Conservation (phyloP, 2,113 vertebrate genomes). For the Aramus guarauna region DNA sequence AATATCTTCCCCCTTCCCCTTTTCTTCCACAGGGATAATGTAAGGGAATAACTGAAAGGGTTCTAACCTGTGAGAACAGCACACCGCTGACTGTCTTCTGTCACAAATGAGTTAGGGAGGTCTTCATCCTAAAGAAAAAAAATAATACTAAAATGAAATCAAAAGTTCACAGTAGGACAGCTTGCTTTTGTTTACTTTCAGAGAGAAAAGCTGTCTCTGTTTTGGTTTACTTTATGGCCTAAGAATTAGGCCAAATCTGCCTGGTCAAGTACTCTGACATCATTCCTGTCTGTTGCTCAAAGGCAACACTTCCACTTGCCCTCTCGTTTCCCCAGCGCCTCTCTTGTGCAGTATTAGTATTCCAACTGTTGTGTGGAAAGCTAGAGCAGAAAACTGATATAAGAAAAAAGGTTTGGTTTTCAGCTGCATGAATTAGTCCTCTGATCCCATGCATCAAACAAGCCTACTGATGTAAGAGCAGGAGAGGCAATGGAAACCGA, state of each 20-base stretch:
- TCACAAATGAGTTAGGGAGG: not conserved
- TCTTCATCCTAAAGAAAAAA: constrained; percentile 53
- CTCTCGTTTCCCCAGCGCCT: not conserved
- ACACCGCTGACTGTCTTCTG: constrained; percentile 7
- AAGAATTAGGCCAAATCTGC: not conserved
- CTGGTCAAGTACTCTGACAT: not conserved
- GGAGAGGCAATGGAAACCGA: not conserved
- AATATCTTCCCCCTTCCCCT: not conserved
- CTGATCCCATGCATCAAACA: not conserved
- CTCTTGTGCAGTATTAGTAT: not conserved
- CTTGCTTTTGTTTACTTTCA: not conserved
- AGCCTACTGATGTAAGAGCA: not conserved
- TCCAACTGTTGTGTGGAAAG: not conserved
- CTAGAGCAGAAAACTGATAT: not conserved
- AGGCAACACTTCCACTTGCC: not conserved
- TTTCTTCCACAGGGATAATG: not conserved
- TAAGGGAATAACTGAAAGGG: not conserved
- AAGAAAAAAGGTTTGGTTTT: not conserved
- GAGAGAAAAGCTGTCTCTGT: not conserved
- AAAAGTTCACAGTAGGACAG: not conserved
- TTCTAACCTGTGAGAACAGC: constrained; percentile 44
- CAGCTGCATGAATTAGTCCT: not conserved
- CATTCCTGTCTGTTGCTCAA: not conserved
- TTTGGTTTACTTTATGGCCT: not conserved
- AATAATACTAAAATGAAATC: not conserved